Base-by-base conservation (phyloP, 2,888 invertebrate species). In the Amitus sp. region DNA sequence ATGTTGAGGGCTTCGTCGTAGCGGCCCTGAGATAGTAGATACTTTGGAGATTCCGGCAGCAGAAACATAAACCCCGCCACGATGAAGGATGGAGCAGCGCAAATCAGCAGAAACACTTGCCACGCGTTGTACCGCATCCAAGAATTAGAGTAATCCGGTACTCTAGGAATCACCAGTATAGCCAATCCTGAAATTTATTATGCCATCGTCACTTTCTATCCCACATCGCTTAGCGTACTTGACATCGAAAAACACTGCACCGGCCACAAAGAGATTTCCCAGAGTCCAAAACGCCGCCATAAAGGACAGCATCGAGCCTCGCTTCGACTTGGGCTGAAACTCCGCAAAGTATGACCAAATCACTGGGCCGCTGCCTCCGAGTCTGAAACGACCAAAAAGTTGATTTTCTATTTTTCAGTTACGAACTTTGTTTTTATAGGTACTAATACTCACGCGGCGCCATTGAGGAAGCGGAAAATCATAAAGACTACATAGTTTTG, bases 201-300 rank as follows among this genome's bases (percentile, higher is more conserved):
- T 40, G n/a, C n/a, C n/a, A n/a, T n/a, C n/a, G n/a, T n/a, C n/a
- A n/a, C n/a, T n/a, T n/a, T n/a, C n/a, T n/a, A n/a, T n/a, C n/a
- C n/a, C n/a, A n/a, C n/a, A n/a, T n/a, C n/a, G n/a, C n/a, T n/a
- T n/a, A n/a, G n/a, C n/a, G n/a, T n/a, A n/a, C n/a, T n/a, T n/a
- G n/a, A n/a, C n/a, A n/a, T n/a, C n/a, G n/a, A n/a, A n/a, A n/a
- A n/a, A 9, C 10, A 30, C 30, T 30, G 90, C 82, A 80, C 95
- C 94, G 71, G 96, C 95, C 55, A 95, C 95, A 77, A 95, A 91
- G 69, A 96, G 86, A 82, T 95, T 95, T 69, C 96, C 96, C 72
- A 95, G 88, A 56, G 96, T 96, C 96, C 96, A 96, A 83, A 95
- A 96, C 49, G 95, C 95, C 58, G 96, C 95, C 91, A 96, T 93